Conservation (phyloP, 2,797 vertebrate species). For the Neosilurus mollespiculum region DNA sequence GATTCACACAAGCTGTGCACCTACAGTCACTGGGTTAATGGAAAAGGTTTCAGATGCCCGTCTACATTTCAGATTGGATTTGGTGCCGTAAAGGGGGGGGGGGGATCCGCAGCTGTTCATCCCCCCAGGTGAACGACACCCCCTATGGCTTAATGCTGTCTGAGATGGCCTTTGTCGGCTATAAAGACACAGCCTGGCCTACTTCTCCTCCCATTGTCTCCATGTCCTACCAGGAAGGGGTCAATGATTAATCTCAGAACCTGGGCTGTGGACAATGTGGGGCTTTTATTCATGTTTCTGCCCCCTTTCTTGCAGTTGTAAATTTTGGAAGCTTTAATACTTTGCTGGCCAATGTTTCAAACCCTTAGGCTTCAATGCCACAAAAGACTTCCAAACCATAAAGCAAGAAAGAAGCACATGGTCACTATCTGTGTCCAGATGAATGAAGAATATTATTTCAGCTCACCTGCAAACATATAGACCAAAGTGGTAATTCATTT, state of each 20-base stretch:
- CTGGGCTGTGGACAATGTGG: slow-evolving; percentile 37
- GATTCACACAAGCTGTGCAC: slow-evolving; percentile 47
- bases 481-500: not conserved
- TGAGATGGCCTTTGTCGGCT: slow-evolving; percentile 54
- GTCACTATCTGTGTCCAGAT: slow-evolving; percentile 7
- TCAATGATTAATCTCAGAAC: slow-evolving; percentile 59
- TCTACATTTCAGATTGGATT: slow-evolving; percentile 60
- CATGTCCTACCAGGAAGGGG: slow-evolving; percentile 49
- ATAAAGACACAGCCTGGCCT: slow-evolving; percentile 54
- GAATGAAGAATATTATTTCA: not conserved
- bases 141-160: slow-evolving; percentile 62
- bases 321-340: slow-evolving; percentile 19
- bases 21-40: slow-evolving; percentile 44
- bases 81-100: slow-evolving; percentile 50
- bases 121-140: slow-evolving; percentile 57
- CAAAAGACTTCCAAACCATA: not conserved
- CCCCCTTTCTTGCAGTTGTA: slow-evolving; percentile 21
- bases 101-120: slow-evolving; percentile 58
- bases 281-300: slow-evolving; percentile 40
- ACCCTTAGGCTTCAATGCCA: slow-evolving; percentile 3
- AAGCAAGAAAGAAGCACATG: slow-evolving; percentile 14
- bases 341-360: slow-evolving; percentile 8
- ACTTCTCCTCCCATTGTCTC: slow-evolving; percentile 52
- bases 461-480: slow-evolving; percentile 22
- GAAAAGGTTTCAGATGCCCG: slow-evolving; percentile 55